Conservation (phyloP, 2,113 vertebrate species). For the western clawed frog (Xenopus tropicalis) region UCB_Xtro_10.0 CM004444.2:121321501-121322000, state of each 20-base stretch:
- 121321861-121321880: slow-evolving; percentile 93
- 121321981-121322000: slow-evolving; percentile 75
- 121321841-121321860: slow-evolving; percentile 85
- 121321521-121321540: background rate
- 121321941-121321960: slow-evolving; percentile 77
- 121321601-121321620: background rate
- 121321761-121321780: slow-evolving; percentile 62
- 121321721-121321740: slow-evolving; percentile 67
- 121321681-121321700: slow-evolving; percentile 67
- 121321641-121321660: slow-evolving; percentile 14
- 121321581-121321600: slow-evolving; percentile 32
- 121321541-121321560: too few relatives aligned
- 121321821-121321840: slow-evolving; percentile 68
- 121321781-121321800: slow-evolving; percentile 65
- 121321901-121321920: slow-evolving; percentile 83
- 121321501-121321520: background rate
- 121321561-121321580: slow-evolving; percentile 1
- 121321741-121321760: slow-evolving; percentile 78
- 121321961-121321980: slow-evolving; percentile 81
- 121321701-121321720: slow-evolving; percentile 63
- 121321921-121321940: background rate
- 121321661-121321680: slow-evolving; percentile 25
- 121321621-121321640: too few relatives aligned
- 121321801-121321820: slow-evolving; percentile 59
- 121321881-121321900: slow-evolving; percentile 84